phyloP scores from a whole-genome alignment of 2,113 vertebrate genomes.

The Fregetta grallaria region DNA sequence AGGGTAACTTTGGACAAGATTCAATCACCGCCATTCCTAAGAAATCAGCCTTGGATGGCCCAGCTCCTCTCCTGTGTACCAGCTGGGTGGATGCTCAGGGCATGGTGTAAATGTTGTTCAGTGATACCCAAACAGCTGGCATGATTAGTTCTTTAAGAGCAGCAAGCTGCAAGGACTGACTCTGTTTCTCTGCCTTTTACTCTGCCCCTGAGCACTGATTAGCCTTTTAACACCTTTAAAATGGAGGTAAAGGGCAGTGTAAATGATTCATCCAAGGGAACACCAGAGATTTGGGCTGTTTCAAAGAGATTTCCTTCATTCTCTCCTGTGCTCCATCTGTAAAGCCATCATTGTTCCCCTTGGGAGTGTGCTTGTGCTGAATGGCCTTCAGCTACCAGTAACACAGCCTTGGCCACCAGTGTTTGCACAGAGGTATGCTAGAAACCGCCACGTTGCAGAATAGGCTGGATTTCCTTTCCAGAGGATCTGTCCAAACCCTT shows the following conservation, averaged over 20 bases:
- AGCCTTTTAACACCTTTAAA: neutral
- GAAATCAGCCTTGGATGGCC: neutral
- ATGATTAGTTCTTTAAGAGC: neutral
- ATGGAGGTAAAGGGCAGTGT: neutral
- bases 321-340: neutral
- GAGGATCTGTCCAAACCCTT: neutral
- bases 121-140: neutral
- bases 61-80: neutral
- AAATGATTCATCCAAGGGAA: neutral
- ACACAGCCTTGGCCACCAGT: neutral
- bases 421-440: neutral
- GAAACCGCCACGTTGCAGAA: constrained; percentile 59
- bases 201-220: neutral
- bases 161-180: neutral
- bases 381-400: neutral
- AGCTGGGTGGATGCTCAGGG: neutral
- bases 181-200: neutral
- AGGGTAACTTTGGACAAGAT: neutral
- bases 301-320: neutral
- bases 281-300: neutral
- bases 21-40: neutral
- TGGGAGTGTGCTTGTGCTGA: neutral
- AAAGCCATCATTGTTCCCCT: neutral
- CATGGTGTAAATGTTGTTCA: neutral
- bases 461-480: neutral